Conservation (phyloP, 37 sponge, comb jelly and placozoan genomes). For the Geodia barretti region DNA sequence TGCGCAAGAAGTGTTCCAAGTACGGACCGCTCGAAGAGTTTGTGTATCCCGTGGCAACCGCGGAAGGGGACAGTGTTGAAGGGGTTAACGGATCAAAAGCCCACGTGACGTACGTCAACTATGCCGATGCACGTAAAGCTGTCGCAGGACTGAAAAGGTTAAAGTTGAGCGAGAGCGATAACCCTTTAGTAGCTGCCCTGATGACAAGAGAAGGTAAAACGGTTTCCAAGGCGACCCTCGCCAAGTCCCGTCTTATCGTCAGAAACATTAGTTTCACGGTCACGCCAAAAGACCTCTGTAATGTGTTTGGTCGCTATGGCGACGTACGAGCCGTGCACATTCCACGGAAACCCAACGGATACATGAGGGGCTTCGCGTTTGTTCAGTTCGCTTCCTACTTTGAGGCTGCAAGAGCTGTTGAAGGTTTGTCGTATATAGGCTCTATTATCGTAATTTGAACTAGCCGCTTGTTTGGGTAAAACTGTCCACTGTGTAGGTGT, state of each 20-base stretch:
- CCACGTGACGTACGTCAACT: slow-evolving; percentile 42
- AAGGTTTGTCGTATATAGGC: no score
- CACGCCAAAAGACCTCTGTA: slow-evolving; percentile 56
- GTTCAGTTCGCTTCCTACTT: slow-evolving; percentile 80
- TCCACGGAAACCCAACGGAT: slow-evolving; percentile 64
- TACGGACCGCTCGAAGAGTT: slow-evolving; percentile 34
- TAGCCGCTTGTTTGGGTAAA: no score
- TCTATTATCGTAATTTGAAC: no score
- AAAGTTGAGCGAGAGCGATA: slow-evolving; percentile 33
- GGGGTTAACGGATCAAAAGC: slow-evolving; percentile 17
- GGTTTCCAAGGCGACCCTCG: slow-evolving; percentile 38
- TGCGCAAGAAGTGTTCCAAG: slow-evolving; percentile 45
- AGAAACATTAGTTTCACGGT: slow-evolving; percentile 78
- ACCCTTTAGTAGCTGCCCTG: neutral
- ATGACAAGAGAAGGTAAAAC: slow-evolving; percentile 37
- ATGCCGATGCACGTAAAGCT: slow-evolving; percentile 49
- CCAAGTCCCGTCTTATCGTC: slow-evolving; percentile 75
- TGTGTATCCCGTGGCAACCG: slow-evolving; percentile 54
- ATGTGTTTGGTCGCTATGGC: slow-evolving; percentile 56
- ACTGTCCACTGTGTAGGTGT: slow-evolving; percentile 7
- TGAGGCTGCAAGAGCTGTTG: slow-evolving; percentile 62
- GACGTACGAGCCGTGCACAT: slow-evolving; percentile 61
- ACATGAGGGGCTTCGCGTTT: slow-evolving; percentile 73
- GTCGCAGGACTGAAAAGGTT: slow-evolving; percentile 39
- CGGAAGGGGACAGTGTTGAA: slow-evolving; percentile 2